Evolutionary conservation across 2,888 invertebrate genomes (phyloP), one percentile per base, ranked within the genome.

Genomic region (Notodonta dromedarius): DNA sequence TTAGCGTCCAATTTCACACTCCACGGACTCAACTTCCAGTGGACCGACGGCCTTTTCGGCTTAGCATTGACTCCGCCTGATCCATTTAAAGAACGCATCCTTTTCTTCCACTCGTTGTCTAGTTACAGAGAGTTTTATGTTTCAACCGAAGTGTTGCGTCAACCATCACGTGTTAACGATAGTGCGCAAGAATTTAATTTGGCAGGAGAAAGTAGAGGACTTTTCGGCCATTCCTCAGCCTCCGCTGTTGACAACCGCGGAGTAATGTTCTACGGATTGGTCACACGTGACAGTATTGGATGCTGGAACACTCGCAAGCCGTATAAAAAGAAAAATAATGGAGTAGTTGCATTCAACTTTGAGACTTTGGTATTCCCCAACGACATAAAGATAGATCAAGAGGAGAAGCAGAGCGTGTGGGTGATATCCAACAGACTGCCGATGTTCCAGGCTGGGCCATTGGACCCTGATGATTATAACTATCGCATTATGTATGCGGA

Each of bases 51-150:
- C 0, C 94, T 97, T 32, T 97, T 97, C 77, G 97, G 97, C 0
- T 86, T 97, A 71, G 95, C 97, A 0, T 79, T 97, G 54, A 95
- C 96, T n/a, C 95, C 96, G 4, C 80, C 89, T 3, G 79, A 90
- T 59, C 77, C 87, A 53, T 82, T 85, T 14, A 80, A 88, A 24
- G 96, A 97, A 57, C 93, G 96, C 57, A 91, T 95, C 4, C 81
- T 97, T 35, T 97, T 95, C 79, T 97, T 97, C 82, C 97, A 97
- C 85, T 95, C 97, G 0, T 95, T 98, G 95, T 96, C 97, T 0
- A 97, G 97, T 81, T 96, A 95, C 76, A 94, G 96, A 73, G 97
- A 97, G 82, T 97, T 97, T 83, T 95, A 95, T 62, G 96, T 97
- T 0, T 94, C 95, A 42, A 95, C 96, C 0, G 94, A 95, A 0